Percentiles rank a stretch among this genome's conserved stretches.
These are phyloP conservation scores for Lates japonicus DNA, from an alignment of 2,797 vertebrate genomes.

Conservation along the genomic window DNA sequence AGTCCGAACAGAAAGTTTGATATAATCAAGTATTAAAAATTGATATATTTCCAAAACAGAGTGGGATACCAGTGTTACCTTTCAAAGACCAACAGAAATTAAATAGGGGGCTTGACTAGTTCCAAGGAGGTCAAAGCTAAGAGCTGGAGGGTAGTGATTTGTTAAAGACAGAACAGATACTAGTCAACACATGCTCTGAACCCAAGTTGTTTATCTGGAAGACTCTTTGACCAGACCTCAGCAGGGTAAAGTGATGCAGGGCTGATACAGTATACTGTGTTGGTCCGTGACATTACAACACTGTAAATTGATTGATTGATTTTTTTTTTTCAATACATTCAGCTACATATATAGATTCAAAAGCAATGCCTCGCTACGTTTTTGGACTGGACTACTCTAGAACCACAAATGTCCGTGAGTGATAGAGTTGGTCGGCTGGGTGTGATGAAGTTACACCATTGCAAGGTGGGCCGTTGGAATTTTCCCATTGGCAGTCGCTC, in stretches of 20 bases:
- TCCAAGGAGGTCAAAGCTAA: background rate
- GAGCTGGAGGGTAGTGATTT: constrained; percentile 2
- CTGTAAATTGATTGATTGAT: background rate
- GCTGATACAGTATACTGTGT: background rate
- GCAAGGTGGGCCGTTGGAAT: too few relatives aligned
- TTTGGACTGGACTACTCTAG: too few relatives aligned
- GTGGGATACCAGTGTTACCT: background rate
- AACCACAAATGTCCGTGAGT: too few relatives aligned
- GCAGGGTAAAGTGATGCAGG: background rate
- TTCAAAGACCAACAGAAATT: background rate
- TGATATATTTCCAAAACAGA: background rate
- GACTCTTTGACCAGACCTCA: background rate
- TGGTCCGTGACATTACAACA: background rate
- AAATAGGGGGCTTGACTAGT: background rate
- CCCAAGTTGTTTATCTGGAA: background rate
- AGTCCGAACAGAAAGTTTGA: constrained; percentile 14
- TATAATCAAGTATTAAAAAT: constrained; percentile 18
- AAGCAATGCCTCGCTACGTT: background rate
- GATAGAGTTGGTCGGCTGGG: too few relatives aligned
- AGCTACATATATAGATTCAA: background rate
- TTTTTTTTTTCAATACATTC: constrained; percentile 7
- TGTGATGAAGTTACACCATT: too few relatives aligned
- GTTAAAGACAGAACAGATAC: background rate
- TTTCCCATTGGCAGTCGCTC: too few relatives aligned
- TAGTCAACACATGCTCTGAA: background rate